A percentile compares a stretch with the other conserved stretches of the same genome.
These are phyloP conservation scores for Helicorthomorpha holstii DNA, from an alignment of 1,140 invertebrate genomes.

Conservation along the genomic window DNA sequence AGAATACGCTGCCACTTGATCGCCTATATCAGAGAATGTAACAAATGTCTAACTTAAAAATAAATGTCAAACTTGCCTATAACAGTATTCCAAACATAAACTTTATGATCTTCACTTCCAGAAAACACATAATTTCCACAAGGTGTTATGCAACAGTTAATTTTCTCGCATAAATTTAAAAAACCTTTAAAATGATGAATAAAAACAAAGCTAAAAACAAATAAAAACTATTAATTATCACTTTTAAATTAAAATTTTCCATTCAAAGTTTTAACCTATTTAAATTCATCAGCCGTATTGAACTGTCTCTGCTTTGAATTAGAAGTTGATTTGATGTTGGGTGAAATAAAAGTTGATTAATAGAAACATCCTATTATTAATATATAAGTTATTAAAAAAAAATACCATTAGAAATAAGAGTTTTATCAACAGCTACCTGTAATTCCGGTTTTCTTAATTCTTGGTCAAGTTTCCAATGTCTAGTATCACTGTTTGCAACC, in stretches of 20 bases:
- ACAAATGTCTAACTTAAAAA: too few species aligned
- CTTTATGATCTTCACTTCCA: slow-evolving; percentile 9
- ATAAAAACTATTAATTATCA: too few species aligned
- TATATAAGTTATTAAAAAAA: too few species aligned
- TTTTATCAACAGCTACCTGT: too few species aligned
- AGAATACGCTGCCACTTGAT: slow-evolving; percentile 21
- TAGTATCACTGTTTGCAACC: slow-evolving; percentile 13
- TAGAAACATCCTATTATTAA: neutral
- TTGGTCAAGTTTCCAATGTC: neutral
- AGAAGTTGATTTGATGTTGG: neutral
- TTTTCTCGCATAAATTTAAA: neutral
- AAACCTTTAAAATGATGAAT: neutral
- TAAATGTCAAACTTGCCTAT: too few species aligned
- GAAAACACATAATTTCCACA: slow-evolving; percentile 29
- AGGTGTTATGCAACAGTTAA: slow-evolving; percentile 23
- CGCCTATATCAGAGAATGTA: too few species aligned
- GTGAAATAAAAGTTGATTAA: neutral
- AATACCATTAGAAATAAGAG: too few species aligned
- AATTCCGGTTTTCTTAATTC: neutral
- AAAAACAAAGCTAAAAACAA: neutral
- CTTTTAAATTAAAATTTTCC: too few species aligned
- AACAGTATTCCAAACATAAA: slow-evolving; percentile 17
- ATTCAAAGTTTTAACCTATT: too few species aligned
- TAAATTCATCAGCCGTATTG: too few species aligned
- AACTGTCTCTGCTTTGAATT: neutral